These are phyloP conservation scores for Diplogasteroides magnus DNA, from an alignment of 1,140 invertebrate genomes.

Conservation along the genomic window DNA sequence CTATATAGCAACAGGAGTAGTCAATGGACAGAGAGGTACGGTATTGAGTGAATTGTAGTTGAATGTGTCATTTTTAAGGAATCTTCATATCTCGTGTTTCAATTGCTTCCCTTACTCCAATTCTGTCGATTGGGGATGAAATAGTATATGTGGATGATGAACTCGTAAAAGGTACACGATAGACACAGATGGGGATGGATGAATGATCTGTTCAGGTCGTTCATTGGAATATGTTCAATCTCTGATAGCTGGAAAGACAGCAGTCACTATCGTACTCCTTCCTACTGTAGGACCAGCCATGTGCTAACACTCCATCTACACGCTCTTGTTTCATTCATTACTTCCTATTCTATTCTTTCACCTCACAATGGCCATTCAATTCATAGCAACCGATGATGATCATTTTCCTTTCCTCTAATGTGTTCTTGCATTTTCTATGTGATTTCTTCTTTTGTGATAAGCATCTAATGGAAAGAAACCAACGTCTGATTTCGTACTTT, in stretches of 20 bases:
- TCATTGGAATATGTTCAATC: constrained; percentile 28
- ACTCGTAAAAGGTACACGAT: constrained; percentile 12
- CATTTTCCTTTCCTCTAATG: too few relatives aligned
- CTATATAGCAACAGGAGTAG: constrained; percentile 24
- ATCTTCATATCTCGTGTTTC: constrained; percentile 31
- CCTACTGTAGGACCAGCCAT: constrained; percentile 20
- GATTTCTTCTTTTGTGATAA: too few relatives aligned
- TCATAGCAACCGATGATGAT: too few relatives aligned
- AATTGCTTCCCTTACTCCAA: constrained; percentile 19
- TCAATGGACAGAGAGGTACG: constrained; percentile 26
- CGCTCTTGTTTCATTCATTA: too few relatives aligned
- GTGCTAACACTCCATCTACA: too few relatives aligned
- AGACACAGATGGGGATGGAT: too few relatives aligned
- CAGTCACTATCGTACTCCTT: constrained; percentile 23
- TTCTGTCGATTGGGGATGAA: constrained; percentile 29
- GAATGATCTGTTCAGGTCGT: background rate
- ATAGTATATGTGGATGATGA: constrained; percentile 30
- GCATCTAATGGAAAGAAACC: too few relatives aligned
- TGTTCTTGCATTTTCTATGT: too few relatives aligned
- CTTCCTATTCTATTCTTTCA: too few relatives aligned
- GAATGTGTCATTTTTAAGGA: background rate
- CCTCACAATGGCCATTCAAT: too few relatives aligned
- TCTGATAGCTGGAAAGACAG: constrained; percentile 27
- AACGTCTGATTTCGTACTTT: too few relatives aligned
- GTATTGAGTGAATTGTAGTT: background rate